Evolutionary conservation across 2,797 vertebrate genomes (phyloP), one percentile per base, ranked within the genome.

Genomic region (Zalophus californianus): DNA sequence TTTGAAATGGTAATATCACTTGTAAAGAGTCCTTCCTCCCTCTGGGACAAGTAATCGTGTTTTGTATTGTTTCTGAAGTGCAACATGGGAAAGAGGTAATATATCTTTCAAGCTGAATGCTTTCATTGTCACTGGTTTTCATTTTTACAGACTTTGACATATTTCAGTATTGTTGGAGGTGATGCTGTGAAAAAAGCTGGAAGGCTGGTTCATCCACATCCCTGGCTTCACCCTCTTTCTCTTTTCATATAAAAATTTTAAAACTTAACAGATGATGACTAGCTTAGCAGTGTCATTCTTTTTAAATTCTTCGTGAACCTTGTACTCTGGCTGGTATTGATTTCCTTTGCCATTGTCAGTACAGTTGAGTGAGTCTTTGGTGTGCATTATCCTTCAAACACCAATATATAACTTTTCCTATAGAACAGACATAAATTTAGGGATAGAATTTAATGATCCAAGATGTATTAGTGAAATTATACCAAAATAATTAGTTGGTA

Each of bases 131-230:
- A 90, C 75, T 95, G 60, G 35, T 97, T 97, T 98, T 90, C n/a
- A 95, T 98, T 97, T 98, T 97, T 92, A 97, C 60, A 92, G 44
- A n/a, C 91, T 90, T 97, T 96, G 97, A 97, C 11, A 77, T 92
- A 90, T 98, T 96, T 98, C 4, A 96, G 58, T 80, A 86, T 85
- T 98, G 93, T 44, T 96, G 79, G 12, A 88, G 48, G 12, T 86
- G 79, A 97, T 95, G 95, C 58, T 86, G 84, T 96, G 88, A 97
- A 82, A 85, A 52, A 52, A 86, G 50, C 60, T 73, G 21, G 35
- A 44, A 90, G 82, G 29, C 62, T 95, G 5, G n/a, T 84, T 92
- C 68, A 87, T 97, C 88, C 96, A 14, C 8, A 90, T 52, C 1
- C 56, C 5, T 62, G 58, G 79, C 64, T 98, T 0, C 1, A 4